Evolutionary conservation across 2,113 vertebrate genomes (phyloP).

Genomic region (Onychostruthus taczanowskii): DNA sequence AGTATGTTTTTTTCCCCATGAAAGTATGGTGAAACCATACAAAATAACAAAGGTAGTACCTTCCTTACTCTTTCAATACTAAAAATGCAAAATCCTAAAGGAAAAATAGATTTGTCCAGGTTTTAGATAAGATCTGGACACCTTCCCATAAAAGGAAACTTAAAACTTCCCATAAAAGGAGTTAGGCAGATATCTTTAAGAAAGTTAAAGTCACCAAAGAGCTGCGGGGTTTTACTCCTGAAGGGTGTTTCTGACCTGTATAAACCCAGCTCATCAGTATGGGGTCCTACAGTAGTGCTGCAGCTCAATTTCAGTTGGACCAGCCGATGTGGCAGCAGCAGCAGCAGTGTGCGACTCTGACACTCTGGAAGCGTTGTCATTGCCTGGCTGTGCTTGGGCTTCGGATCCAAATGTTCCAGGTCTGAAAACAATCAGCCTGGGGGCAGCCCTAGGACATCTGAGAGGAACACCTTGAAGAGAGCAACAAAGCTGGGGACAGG

Average conservation of each 20-base stretch:
- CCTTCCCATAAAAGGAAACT: background rate
- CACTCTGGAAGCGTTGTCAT: background rate
- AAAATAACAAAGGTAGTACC: background rate
- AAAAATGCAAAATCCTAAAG: background rate
- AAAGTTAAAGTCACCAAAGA: background rate
- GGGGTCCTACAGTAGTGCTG: background rate
- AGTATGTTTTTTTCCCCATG: background rate
- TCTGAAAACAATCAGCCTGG: background rate
- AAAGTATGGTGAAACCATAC: slow-evolving; percentile 37
- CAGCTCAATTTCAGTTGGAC: rapidly evolving
- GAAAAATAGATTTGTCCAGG: background rate
- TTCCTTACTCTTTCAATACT: background rate
- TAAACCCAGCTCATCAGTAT: background rate
- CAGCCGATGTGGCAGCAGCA: rapidly evolving
- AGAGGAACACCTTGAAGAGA: background rate
- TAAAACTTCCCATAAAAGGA: background rate
- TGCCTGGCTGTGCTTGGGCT: background rate
- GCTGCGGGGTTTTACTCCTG: background rate
- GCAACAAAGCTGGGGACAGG: background rate
- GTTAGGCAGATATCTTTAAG: background rate
- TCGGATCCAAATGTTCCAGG: background rate
- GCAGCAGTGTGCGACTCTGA: background rate
- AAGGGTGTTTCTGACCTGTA: background rate
- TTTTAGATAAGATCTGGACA: background rate
- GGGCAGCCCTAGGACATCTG: too few relatives aligned